Conservation (phyloP, 2,113 vertebrate species). For the Arvicanthis niloticus region DNA sequence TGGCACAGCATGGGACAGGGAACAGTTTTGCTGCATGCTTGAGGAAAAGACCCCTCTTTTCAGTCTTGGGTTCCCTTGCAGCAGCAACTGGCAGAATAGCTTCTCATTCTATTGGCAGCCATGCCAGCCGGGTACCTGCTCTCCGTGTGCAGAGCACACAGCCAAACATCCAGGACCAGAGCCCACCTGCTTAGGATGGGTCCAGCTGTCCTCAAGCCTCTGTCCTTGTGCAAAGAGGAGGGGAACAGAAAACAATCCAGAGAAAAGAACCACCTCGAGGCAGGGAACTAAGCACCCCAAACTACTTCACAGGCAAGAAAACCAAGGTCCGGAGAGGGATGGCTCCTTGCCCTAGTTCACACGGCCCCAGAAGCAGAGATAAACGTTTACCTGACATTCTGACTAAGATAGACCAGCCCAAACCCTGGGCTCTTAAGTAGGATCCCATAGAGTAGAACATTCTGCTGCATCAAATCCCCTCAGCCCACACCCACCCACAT, state of each 20-base stretch:
- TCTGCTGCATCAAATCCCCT: not conserved
- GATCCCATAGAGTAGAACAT: not conserved
- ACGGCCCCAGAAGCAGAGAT: not conserved
- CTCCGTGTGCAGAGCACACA: not conserved
- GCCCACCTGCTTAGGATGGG: not conserved
- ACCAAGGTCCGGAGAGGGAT: not conserved
- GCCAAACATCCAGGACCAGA: not conserved
- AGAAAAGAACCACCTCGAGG: not conserved
- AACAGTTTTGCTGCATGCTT: not conserved
- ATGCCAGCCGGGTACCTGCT: not conserved
- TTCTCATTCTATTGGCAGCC: not conserved
- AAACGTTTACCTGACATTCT: not conserved
- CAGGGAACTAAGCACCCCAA: not conserved
- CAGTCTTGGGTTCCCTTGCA: not conserved
- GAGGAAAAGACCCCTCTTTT: not conserved
- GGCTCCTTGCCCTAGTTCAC: not conserved
- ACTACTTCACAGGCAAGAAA: constrained; percentile 15
- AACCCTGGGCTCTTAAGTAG: not conserved
- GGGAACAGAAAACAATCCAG: not conserved
- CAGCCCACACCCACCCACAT: not conserved
- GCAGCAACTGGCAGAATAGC: not conserved
- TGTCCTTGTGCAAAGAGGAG: not conserved
- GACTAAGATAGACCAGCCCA: not conserved
- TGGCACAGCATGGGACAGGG: no score
- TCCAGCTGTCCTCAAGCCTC: not conserved